Percentiles rank a stretch among this genome's conserved stretches.
These are phyloP conservation scores for Anser brachyrhynchus DNA, from an alignment of 2,113 vertebrate genomes.

Conservation along the genomic window DNA sequence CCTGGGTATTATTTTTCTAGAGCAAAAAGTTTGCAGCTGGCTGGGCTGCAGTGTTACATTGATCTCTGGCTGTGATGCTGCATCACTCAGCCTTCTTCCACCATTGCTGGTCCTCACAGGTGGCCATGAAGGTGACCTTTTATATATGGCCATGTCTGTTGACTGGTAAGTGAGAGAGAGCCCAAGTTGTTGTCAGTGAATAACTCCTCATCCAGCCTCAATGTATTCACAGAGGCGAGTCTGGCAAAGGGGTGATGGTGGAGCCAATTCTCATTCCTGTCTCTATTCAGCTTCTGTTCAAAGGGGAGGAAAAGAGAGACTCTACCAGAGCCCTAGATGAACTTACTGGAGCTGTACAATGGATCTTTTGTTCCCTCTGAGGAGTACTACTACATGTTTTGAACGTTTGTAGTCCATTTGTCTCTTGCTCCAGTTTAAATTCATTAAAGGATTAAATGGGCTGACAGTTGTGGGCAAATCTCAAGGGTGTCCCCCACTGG, in stretches of 20 bases:
- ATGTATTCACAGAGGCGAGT: conserved; percentile 68
- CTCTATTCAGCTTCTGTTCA: conserved; percentile 78
- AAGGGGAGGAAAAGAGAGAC: conserved; percentile 59
- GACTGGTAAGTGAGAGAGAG: conserved; percentile 18
- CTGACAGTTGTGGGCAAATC: conserved; percentile 51
- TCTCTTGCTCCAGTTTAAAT: conserved; percentile 72
- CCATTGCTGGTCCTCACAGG: not conserved
- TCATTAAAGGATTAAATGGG: conserved; percentile 68
- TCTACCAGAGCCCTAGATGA: conserved; percentile 66
- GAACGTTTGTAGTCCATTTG: conserved; percentile 44
- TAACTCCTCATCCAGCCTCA: conserved; percentile 34
- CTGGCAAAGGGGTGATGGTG: conserved; percentile 43
- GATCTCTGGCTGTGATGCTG: not conserved
- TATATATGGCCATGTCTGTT: not conserved
- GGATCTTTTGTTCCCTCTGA: conserved; percentile 69
- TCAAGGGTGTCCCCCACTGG: not conserved
- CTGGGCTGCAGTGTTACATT: not conserved
- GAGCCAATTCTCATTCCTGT: conserved; percentile 67
- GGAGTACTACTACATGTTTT: conserved; percentile 53
- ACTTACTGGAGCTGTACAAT: conserved; percentile 69
- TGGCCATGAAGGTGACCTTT: conserved; percentile 41
- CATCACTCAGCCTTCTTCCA: not conserved
- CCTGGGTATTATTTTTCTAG: not conserved
- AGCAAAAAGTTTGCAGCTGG: not conserved
- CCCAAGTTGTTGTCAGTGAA: conserved; percentile 32